Conservation (phyloP, 1,140 invertebrate species). For the Scaptomyza pallida region DNA sequence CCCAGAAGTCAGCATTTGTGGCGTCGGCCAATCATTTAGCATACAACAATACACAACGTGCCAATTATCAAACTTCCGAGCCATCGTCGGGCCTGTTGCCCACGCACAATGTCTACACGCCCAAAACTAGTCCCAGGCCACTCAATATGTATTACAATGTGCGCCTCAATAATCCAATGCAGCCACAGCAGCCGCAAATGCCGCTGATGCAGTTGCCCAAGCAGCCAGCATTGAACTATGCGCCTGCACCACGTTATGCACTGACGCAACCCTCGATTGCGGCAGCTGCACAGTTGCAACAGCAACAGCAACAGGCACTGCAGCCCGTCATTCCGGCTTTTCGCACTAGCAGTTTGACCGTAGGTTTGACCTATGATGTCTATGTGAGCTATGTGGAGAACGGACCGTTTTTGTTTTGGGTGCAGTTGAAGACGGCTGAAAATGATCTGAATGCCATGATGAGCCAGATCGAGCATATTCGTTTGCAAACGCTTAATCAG, state of each 20-base stretch:
- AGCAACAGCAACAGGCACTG: no score
- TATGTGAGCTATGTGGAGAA: slow-evolving; percentile 90
- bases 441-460: slow-evolving; percentile 87
- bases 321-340: slow-evolving; percentile 74
- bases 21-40: slow-evolving; percentile 27
- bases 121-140: slow-evolving; percentile 54
- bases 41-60: slow-evolving; percentile 61
- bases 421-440: slow-evolving; percentile 87
- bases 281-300: slow-evolving; percentile 11
- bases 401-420: slow-evolving; percentile 89
- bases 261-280: slow-evolving; percentile 18
- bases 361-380: slow-evolving; percentile 86
- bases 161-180: slow-evolving; percentile 58
- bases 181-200: background rate
- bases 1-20: slow-evolving; percentile 40
- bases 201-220: slow-evolving; percentile 18
- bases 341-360: slow-evolving; percentile 86
- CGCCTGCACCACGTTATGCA: slow-evolving; percentile 56
- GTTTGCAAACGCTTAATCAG: slow-evolving; percentile 86
- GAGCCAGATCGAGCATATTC: slow-evolving; percentile 87
- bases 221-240: slow-evolving; percentile 37
- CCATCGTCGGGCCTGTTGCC: slow-evolving; percentile 29
- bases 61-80: slow-evolving; percentile 53
- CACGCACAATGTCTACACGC: slow-evolving; percentile 47
- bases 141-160: slow-evolving; percentile 68